Evolutionary conservation across 2,888 invertebrate species (phyloP).

Genomic region (Hemaris fuciformis): DNA sequence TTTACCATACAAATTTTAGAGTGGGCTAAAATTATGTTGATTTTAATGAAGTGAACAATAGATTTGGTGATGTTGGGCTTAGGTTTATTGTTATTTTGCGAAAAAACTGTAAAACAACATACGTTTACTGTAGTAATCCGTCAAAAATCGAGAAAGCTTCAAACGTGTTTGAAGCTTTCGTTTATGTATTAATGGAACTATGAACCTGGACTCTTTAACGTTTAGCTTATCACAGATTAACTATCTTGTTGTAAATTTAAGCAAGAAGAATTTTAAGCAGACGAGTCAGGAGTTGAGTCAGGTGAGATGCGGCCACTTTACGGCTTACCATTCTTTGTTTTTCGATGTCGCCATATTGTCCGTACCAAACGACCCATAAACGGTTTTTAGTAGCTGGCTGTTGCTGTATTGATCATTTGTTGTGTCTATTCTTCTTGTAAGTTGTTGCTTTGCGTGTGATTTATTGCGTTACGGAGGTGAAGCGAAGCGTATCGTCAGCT

Average conservation of each 20-base stretch:
- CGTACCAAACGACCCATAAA: constrained; percentile 29
- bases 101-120: constrained; percentile 70
- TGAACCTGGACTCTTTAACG: constrained; percentile 99
- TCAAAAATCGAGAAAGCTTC: constrained; percentile 94
- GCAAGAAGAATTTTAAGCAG: constrained; percentile 97
- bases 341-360: constrained; percentile 76
- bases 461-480: constrained; percentile 21
- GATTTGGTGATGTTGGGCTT: constrained; percentile 78
- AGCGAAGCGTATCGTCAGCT: not conserved
- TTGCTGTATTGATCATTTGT: constrained; percentile 23
- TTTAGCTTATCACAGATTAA: constrained; percentile 99
- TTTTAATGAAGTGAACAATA: constrained; percentile 65
- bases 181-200: constrained; percentile 96
- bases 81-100: constrained; percentile 68
- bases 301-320: constrained; percentile 82
- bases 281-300: constrained; percentile 93
- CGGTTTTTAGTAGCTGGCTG: constrained; percentile 10
- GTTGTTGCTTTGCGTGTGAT: constrained; percentile 25
- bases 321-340: constrained; percentile 55
- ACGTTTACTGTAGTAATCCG: constrained; percentile 82
- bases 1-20: constrained; percentile 47
- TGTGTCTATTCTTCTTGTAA: constrained; percentile 26
- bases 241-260: constrained; percentile 97
- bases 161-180: constrained; percentile 97
- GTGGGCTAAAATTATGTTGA: constrained; percentile 63